These are phyloP conservation scores for Hyles euphorbiae DNA, from an alignment of 1,140 invertebrate genomes.

Conservation along the genomic window DNA sequence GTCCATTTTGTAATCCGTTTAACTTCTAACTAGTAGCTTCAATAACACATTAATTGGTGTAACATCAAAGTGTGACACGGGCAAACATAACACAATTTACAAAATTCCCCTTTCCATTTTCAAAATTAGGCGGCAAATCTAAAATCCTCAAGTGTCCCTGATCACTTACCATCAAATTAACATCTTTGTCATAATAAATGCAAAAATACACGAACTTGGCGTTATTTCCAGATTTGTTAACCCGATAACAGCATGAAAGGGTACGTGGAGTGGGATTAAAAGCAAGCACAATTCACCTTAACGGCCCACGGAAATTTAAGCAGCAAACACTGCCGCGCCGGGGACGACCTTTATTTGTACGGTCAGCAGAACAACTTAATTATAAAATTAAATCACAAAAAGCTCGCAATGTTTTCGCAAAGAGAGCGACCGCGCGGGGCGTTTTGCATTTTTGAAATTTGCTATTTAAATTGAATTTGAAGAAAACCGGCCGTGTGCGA, in stretches of 20 bases:
- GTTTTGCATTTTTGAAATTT: conserved; percentile 21
- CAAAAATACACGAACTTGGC: no score
- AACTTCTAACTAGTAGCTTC: no score
- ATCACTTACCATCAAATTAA: no score
- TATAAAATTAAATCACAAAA: conserved; percentile 22
- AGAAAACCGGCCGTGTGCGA: conserved; percentile 1
- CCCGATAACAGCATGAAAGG: neutral
- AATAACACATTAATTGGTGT: no score
- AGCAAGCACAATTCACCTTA: conserved; percentile 26
- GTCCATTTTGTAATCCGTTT: no score
- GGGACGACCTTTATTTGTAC: conserved; percentile 7
- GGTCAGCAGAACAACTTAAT: conserved; percentile 17
- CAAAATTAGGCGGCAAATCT: no score
- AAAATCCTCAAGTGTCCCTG: no score
- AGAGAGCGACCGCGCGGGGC: conserved; percentile 7
- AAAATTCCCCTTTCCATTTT: no score
- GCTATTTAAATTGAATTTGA: conserved; percentile 19
- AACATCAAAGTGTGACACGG: no score
- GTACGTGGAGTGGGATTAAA: conserved; percentile 17
- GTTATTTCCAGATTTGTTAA: no score
- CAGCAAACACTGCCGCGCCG: conserved; percentile 1
- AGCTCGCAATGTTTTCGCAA: conserved; percentile 12
- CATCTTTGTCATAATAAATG: no score
- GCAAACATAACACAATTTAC: no score
- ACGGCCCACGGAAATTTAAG: conserved; percentile 19